These are phyloP conservation scores for Pseudopleuronectes americanus DNA, from an alignment of 2,797 vertebrate genomes.

Conservation along the genomic window DNA sequence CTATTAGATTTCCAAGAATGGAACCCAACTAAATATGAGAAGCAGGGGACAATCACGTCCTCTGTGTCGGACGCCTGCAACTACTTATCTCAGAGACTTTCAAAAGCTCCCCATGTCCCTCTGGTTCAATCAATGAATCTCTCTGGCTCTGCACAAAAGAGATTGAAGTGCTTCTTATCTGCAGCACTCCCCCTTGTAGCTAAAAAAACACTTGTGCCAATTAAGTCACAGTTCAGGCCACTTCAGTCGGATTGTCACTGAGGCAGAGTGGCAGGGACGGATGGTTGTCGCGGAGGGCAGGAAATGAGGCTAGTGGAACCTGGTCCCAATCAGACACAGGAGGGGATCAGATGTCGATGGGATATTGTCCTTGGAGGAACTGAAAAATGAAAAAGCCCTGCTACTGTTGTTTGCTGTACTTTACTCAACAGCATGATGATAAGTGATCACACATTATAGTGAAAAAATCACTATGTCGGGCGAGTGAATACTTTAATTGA, in stretches of 20 bases:
- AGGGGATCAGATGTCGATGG: slow-evolving; percentile 52
- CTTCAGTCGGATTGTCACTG: slow-evolving; percentile 45
- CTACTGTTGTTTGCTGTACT: not conserved
- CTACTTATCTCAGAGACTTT: slow-evolving; percentile 38
- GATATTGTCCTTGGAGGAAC: slow-evolving; percentile 35
- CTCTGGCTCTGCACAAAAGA: slow-evolving; percentile 37
- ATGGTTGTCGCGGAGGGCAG: slow-evolving; percentile 61
- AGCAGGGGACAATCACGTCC: slow-evolving; percentile 20
- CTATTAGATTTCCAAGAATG: slow-evolving; percentile 42
- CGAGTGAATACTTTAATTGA: too few species aligned
- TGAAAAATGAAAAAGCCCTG: slow-evolving; percentile 23
- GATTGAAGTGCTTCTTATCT: slow-evolving; percentile 46
- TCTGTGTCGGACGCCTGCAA: slow-evolving; percentile 42
- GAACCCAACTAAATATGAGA: slow-evolving; percentile 40
- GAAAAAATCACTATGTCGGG: too few species aligned
- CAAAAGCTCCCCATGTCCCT: slow-evolving; percentile 34
- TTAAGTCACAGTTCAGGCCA: slow-evolving; percentile 53
- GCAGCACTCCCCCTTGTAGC: slow-evolving; percentile 16
- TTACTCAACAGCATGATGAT: not conserved
- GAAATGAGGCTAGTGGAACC: slow-evolving; percentile 70
- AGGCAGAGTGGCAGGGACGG: slow-evolving; percentile 55
- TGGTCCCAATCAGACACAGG: slow-evolving; percentile 45
- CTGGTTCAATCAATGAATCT: slow-evolving; percentile 40
- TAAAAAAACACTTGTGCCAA: slow-evolving; percentile 29
- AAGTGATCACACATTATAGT: not conserved